A percentile compares a stretch with the other conserved stretches of the same genome.
Evolutionary conservation across 2,888 invertebrate species (phyloP).

Genomic region (Aphrophora alni): DNA sequence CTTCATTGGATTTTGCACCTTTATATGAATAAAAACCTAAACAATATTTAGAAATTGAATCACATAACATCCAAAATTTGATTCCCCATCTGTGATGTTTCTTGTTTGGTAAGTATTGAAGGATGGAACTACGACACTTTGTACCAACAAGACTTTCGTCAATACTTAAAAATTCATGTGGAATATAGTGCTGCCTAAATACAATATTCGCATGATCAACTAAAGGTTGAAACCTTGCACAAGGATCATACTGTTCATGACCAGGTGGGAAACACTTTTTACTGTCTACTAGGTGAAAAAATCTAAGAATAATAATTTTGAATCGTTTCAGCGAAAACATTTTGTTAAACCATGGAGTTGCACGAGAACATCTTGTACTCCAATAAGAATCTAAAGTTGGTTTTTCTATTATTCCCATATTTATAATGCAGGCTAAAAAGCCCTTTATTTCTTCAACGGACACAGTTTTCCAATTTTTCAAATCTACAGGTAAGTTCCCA

Average conservation of each 20-base stretch:
- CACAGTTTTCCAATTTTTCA: too few relatives aligned
- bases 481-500: too few relatives aligned
- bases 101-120: background rate
- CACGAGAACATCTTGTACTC: too few relatives aligned
- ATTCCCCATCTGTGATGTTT: background rate
- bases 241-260: background rate
- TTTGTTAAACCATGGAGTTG: background rate
- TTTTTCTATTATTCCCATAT: too few relatives aligned
- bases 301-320: background rate
- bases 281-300: background rate
- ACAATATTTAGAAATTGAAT: background rate
- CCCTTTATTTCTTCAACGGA: too few relatives aligned
- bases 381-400: too few relatives aligned
- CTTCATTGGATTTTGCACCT: background rate
- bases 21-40: background rate
- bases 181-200: background rate
- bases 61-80: background rate
- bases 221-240: background rate
- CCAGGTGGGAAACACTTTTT: background rate
- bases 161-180: background rate
- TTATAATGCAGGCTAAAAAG: too few relatives aligned
- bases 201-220: background rate
- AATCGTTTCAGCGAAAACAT: background rate
- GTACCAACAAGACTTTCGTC: background rate
- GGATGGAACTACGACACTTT: background rate